phyloP scores from a whole-genome alignment of 2,888 invertebrate species.

The Perizoma affinitatum region DNA sequence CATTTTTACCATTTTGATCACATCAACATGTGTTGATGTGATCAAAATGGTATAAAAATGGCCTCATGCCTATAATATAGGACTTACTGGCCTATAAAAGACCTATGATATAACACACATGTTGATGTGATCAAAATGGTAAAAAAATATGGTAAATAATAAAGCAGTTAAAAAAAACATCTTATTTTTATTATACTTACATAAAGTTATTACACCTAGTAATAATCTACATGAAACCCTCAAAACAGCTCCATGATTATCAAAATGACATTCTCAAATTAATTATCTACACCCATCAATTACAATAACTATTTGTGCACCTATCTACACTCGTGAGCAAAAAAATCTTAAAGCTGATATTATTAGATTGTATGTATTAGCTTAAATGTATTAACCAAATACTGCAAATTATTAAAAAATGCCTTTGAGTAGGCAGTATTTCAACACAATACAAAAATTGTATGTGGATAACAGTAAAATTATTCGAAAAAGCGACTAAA shows the following conservation, averaged over 20 bases:
- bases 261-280: neutral
- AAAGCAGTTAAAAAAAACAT: conserved; percentile 28
- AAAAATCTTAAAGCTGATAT: no score
- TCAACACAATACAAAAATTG: neutral
- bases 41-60: no score
- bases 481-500: conserved; percentile 35
- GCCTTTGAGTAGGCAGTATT: neutral
- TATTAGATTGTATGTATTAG: no score
- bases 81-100: conserved; percentile 91
- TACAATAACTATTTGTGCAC: no score
- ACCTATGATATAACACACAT: conserved; percentile 75
- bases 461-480: conserved; percentile 14
- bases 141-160: conserved; percentile 14
- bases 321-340: no score
- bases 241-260: neutral
- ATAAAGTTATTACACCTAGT: conserved; percentile 10
- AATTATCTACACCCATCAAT: no score
- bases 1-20: no score
- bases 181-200: conserved; percentile 20
- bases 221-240: conserved; percentile 2
- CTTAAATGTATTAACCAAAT: no score
- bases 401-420: no score
- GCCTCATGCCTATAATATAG: no score
- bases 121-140: no score
- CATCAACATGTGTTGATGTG: no score